Evolutionary conservation across 2,888 invertebrate genomes (phyloP).

Genomic region (Pteria penguin): DNA sequence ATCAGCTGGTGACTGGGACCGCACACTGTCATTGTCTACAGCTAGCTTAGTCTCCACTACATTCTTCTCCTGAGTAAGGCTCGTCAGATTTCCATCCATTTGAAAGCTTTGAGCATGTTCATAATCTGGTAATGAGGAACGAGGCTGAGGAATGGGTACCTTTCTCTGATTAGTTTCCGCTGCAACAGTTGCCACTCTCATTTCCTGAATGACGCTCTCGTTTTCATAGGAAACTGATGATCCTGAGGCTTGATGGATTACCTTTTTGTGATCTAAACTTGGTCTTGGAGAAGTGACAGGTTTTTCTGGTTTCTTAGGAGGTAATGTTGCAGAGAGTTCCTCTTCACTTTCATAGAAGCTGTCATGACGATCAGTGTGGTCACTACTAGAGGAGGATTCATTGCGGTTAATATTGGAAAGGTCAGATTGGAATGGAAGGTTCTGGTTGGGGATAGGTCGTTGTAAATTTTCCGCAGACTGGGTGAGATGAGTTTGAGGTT

Average conservation of each 20-base stretch:
- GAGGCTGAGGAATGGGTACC: constrained; percentile 39
- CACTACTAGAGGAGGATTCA: constrained; percentile 45
- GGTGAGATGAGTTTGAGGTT: constrained; percentile 25
- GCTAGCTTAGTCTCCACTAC: constrained; percentile 41
- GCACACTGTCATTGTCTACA: constrained; percentile 30
- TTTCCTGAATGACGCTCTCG: constrained; percentile 53
- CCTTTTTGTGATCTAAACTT: constrained; percentile 24
- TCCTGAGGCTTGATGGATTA: constrained; percentile 45
- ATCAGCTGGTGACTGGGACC: constrained; percentile 49
- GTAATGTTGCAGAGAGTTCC: constrained; percentile 38
- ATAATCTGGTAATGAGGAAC: constrained; percentile 40
- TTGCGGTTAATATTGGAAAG: constrained; percentile 6
- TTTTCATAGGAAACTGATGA: constrained; percentile 61
- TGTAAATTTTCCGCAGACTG: constrained; percentile 38
- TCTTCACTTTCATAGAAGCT: constrained; percentile 74
- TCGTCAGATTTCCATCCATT: constrained; percentile 2
- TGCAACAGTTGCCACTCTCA: constrained; percentile 49
- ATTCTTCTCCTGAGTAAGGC: constrained; percentile 25
- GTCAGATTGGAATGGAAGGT: neutral
- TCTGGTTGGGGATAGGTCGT: constrained; percentile 25
- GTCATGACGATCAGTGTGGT: constrained; percentile 56
- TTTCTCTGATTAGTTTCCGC: constrained; percentile 25
- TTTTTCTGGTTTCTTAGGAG: constrained; percentile 33
- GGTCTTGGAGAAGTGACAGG: constrained; percentile 58
- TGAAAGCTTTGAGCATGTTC: constrained; percentile 32